Evolutionary conservation across 2,888 invertebrate genomes (phyloP).

Genomic region (Salticus scenicus): DNA sequence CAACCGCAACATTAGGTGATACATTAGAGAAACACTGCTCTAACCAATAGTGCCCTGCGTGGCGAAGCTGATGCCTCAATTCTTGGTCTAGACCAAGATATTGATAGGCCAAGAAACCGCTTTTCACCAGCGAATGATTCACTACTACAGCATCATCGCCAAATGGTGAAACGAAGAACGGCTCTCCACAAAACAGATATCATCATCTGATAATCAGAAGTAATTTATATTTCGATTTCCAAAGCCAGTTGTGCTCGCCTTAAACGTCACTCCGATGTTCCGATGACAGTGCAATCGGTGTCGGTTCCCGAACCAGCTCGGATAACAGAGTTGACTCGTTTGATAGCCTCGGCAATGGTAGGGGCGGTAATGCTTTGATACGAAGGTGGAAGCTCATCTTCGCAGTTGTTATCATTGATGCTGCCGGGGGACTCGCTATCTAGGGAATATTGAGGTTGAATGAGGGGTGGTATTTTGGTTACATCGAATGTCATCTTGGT

Average conservation of each 20-base stretch:
- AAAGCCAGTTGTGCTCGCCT: constrained; percentile 13
- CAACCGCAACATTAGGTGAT: constrained; percentile 61
- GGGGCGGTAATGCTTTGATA: constrained; percentile 56
- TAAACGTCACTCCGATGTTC: constrained; percentile 62
- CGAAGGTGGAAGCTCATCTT: constrained; percentile 49
- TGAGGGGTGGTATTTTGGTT: constrained; percentile 54
- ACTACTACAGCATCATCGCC: constrained; percentile 68
- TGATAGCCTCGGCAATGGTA: constrained; percentile 58
- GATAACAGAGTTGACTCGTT: constrained; percentile 51
- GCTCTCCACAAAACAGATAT: constrained; percentile 50
- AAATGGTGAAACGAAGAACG: constrained; percentile 45
- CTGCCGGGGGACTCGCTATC: constrained; percentile 63
- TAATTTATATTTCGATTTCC: constrained; percentile 33
- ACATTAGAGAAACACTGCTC: constrained; percentile 69
- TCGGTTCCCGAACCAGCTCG: constrained; percentile 51
- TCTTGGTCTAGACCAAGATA: constrained; percentile 59
- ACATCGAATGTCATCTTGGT: constrained; percentile 60
- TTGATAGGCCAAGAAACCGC: constrained; percentile 62
- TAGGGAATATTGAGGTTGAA: constrained; percentile 45
- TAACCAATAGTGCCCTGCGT: constrained; percentile 68
- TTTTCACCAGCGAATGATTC: constrained; percentile 65
- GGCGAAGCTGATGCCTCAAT: constrained; percentile 63
- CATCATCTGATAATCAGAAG: constrained; percentile 58
- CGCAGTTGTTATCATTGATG: constrained; percentile 29
- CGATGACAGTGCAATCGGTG: constrained; percentile 67